Evolutionary conservation across 2,113 vertebrate species (phyloP), one percentile per base, ranked within the genome.

Genomic region (Syngnathoides biaculeatus): DNA sequence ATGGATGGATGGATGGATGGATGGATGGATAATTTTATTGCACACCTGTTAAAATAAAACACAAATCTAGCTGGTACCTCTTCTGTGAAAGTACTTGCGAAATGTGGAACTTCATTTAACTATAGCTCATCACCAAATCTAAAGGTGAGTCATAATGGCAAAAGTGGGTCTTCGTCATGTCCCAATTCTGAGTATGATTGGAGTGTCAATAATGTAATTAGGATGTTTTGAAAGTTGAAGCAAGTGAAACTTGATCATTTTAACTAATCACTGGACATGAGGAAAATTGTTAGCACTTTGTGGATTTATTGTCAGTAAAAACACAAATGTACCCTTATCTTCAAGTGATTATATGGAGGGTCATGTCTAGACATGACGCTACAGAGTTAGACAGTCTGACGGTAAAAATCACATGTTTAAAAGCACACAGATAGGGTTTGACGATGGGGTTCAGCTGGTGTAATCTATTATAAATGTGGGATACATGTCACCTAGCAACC

Each of bases 401-500:
- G 38, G 19, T 39, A 60, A 40, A 60, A 67, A 74, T 52, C 35
- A 24, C 20, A 2, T 64, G 61, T 65, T 69, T 30, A 63, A 27
- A 11, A 48, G 20, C 11, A 56, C 48, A 47, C 69, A 27, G 60
- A 67, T 45, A 35, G 63, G 55, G 3, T 61, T n/a, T 65, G 60
- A 47, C 77, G 63, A 70, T 42, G 43, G 38, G 27, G 58, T 52
- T n/a, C 72, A 67, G 55, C 58, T 79, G 69, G 42, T 72, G 73
- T 86, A 45, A 76, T 57, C 72, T 72, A 56, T 80, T 64, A 77
- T 55, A 57, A 72, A 75, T 8, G 17, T 64, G 64, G 72, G 68
- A 47, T 39, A 14, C 43, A 19, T 17, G 88, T 84, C 79, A 56
- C 86, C 64, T 8, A 11, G 88, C 82, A 86, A 88, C 86, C 40